These are phyloP conservation scores for Cyrtonyx montezumae DNA, from an alignment of 2,113 vertebrate genomes.

Conservation along the genomic window DNA sequence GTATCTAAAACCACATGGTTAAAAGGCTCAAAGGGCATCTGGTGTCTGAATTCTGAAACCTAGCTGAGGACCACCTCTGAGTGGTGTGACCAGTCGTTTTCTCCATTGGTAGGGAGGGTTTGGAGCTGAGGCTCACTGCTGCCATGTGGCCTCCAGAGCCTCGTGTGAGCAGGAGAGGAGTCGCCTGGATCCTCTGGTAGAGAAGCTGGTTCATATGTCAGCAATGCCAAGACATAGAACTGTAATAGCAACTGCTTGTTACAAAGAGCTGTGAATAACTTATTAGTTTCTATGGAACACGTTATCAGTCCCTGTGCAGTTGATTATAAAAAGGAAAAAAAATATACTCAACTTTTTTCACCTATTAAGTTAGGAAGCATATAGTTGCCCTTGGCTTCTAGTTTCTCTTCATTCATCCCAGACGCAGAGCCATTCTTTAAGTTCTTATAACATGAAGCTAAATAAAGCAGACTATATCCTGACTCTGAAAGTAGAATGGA, in stretches of 20 bases:
- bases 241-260: not conserved
- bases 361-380: not conserved
- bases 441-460: not conserved
- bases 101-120: not conserved
- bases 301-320: fast-evolving
- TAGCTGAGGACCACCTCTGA: not conserved
- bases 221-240: not conserved
- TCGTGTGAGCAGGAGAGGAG: not conserved
- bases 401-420: not conserved
- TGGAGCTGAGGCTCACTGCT: not conserved
- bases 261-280: not conserved
- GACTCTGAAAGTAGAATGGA: not conserved
- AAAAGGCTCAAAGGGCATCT: not conserved
- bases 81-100: not conserved
- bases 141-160: not conserved
- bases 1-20: not conserved
- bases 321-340: not conserved
- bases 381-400: not conserved
- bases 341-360: not conserved
- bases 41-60: not conserved
- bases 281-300: not conserved
- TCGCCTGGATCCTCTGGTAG: not conserved
- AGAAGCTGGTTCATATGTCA: not conserved
- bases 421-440: not conserved
- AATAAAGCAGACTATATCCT: not conserved